Evolutionary conservation across 2,888 invertebrate genomes (phyloP), one percentile per base, ranked within the genome.

Genomic region (Drosophila algonquin): DNA sequence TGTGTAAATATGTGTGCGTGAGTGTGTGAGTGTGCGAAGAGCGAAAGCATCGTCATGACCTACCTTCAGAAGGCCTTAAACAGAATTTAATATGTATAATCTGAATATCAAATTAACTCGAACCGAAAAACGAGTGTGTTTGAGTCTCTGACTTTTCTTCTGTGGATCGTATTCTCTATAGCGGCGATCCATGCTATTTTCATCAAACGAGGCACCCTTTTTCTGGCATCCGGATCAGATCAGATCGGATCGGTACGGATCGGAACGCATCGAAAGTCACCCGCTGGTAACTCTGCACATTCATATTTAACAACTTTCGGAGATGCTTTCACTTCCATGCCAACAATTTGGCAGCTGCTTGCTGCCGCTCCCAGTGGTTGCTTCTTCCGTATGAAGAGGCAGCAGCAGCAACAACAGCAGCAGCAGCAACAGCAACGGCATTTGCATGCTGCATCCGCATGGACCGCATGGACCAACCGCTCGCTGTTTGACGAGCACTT

Each of bases 281-380:
- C 32, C 63, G 61, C 6, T 75, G 77, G 60, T 55, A 12, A 55
- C 60, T 51, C 24, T 65, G 68, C 77, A 75, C 69, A 78, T 80
- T 80, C 73, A 74, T 81, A 74, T 78, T 82, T 85, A 75, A 80
- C 75, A 80, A 82, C 82, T 82, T 82, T 82, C 85, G 76, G 82
- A 84, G 82, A 81, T 82, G 82, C 82, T 81, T 81, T 81, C 81
- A 81, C 81, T 81, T 81, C 81, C 76, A 82, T 76, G 72, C 69
- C 78, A 78, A 74, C 78, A 76, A 75, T 70, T 81, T 80, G 68
- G 73, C 81, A 67, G 71, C 71, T 44, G 68, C 52, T 59, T 51
- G 59, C 21, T 44, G 69, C 55, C 52, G 69, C 45, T 51, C 61
- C 35, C 63, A 35, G 45, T 56, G 46, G 50, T 47, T 65, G 48